A percentile compares a stretch with the other conserved stretches of the same genome.
Conservation (phyloP, 2,797 vertebrate species). For the Acrocephalus scirpaceus region DNA sequence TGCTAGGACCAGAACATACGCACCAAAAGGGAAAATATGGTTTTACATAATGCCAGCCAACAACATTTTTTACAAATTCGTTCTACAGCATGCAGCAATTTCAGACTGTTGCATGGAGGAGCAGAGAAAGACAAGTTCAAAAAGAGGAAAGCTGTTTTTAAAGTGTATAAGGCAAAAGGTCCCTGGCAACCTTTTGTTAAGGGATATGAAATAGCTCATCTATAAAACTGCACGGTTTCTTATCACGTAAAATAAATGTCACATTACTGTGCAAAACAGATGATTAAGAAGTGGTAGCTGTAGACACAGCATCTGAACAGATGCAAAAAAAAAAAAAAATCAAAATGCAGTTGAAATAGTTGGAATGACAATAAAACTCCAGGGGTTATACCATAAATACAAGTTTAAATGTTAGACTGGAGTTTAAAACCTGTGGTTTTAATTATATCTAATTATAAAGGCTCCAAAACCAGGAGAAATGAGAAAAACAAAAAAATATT, state of each 20-base stretch:
- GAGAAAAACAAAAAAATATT: slow-evolving; percentile 52
- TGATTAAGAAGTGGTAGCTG: slow-evolving; percentile 31
- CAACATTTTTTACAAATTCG: not conserved
- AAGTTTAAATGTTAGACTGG: slow-evolving; percentile 48
- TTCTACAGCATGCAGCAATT: slow-evolving; percentile 30
- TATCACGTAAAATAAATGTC: not conserved
- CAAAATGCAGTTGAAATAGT: slow-evolving; percentile 48
- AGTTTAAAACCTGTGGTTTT: slow-evolving; percentile 63
- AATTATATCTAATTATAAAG: slow-evolving; percentile 59
- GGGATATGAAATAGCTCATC: not conserved
- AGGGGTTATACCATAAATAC: slow-evolving; percentile 56
- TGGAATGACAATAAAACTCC: slow-evolving; percentile 65
- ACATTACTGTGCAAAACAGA: not conserved
- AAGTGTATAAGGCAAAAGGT: not conserved
- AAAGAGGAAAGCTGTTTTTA: not conserved
- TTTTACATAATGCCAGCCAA: slow-evolving; percentile 64
- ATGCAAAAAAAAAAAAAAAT: not conserved
- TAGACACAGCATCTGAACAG: slow-evolving; percentile 12
- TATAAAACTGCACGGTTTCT: not conserved
- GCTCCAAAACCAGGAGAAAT: slow-evolving; percentile 13
- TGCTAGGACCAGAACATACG: slow-evolving; percentile 64
- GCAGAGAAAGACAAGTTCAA: slow-evolving; percentile 5
- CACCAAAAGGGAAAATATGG: slow-evolving; percentile 60
- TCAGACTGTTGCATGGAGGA: slow-evolving; percentile 16
- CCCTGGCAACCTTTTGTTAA: not conserved